Percentiles rank a stretch among this genome's conserved stretches.
phyloP scores from a whole-genome alignment of 2,113 vertebrate species.

The Tenebrosternarchus preto region DNA sequence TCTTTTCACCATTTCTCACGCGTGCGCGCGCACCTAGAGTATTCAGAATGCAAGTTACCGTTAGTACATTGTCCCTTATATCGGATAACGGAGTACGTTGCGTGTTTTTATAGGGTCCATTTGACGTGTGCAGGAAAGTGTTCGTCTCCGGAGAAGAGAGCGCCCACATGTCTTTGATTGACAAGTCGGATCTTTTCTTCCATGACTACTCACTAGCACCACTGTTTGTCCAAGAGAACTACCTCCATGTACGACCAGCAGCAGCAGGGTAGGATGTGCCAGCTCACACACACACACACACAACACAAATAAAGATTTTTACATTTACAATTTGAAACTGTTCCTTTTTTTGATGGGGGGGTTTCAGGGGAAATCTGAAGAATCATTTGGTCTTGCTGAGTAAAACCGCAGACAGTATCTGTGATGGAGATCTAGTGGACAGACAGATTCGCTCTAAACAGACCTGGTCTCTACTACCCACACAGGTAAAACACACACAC shows the following conservation, averaged over 20 bases:
- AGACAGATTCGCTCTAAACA: constrained; percentile 86
- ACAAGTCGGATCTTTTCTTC: constrained; percentile 96
- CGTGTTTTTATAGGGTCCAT: constrained; percentile 81
- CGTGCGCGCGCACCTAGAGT: neutral
- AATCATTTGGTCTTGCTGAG: constrained; percentile 92
- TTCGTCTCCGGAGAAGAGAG: constrained; percentile 84
- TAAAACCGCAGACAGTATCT: constrained; percentile 93
- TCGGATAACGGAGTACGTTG: neutral
- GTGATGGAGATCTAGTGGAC: constrained; percentile 93
- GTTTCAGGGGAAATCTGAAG: constrained; percentile 81
- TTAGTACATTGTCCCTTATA: neutral
- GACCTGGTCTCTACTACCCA: constrained; percentile 92
- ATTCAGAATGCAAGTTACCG: neutral
- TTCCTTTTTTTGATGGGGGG: neutral
- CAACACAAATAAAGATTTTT: neutral
- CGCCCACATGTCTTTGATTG: constrained; percentile 86
- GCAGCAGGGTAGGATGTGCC: constrained; percentile 83
- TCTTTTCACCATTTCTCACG: no score
- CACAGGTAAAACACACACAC: constrained; percentile 78
- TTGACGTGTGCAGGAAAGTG: constrained; percentile 94
- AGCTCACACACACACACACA: neutral
- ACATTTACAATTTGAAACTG: neutral
- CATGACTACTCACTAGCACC: constrained; percentile 95
- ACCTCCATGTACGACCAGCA: constrained; percentile 84
- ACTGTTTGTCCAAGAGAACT: constrained; percentile 98